These are phyloP conservation scores for Melieria crassipennis DNA, from an alignment of 2,888 invertebrate species.

Conservation along the genomic window DNA sequence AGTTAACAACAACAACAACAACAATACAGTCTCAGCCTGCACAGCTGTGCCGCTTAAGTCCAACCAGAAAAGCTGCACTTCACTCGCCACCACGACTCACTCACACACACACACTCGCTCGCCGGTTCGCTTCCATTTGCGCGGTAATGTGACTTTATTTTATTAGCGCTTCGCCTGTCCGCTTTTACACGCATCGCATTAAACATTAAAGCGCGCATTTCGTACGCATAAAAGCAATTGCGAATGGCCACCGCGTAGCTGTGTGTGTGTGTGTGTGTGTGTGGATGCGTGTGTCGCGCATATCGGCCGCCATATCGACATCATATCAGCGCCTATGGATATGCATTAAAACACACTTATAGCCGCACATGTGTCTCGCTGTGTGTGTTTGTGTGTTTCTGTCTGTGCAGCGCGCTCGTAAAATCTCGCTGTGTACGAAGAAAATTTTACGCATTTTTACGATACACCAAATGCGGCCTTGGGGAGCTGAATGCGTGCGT, in stretches of 20 bases:
- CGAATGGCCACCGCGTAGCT: slow-evolving; percentile 17
- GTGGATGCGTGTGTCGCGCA: slow-evolving; percentile 4
- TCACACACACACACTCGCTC: slow-evolving; percentile 6
- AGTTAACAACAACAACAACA: slow-evolving; percentile 1
- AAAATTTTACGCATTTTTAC: slow-evolving; percentile 34
- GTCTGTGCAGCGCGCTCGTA: slow-evolving; percentile 4
- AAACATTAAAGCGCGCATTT: slow-evolving; percentile 37
- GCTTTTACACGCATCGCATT: slow-evolving; percentile 38
- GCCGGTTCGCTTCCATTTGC: slow-evolving; percentile 1
- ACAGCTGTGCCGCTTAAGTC: too few relatives aligned
- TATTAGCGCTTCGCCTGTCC: slow-evolving; percentile 30
- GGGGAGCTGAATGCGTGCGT: neutral
- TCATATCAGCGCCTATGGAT: slow-evolving; percentile 35
- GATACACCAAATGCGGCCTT: slow-evolving; percentile 24
- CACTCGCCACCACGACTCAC: too few relatives aligned
- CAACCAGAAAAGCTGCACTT: too few relatives aligned
- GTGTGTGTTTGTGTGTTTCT: neutral
- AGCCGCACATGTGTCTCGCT: slow-evolving; percentile 8
- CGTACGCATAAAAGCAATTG: slow-evolving; percentile 33
- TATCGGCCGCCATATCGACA: neutral
- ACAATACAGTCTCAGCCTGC: too few relatives aligned
- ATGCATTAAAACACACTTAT: slow-evolving; percentile 44
- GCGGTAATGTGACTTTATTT: slow-evolving; percentile 33
- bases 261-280: slow-evolving; percentile 9
- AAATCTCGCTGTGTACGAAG: slow-evolving; percentile 16